These are phyloP conservation scores for Xylota segnis DNA, from an alignment of 2,888 invertebrate species.

Conservation along the genomic window DNA sequence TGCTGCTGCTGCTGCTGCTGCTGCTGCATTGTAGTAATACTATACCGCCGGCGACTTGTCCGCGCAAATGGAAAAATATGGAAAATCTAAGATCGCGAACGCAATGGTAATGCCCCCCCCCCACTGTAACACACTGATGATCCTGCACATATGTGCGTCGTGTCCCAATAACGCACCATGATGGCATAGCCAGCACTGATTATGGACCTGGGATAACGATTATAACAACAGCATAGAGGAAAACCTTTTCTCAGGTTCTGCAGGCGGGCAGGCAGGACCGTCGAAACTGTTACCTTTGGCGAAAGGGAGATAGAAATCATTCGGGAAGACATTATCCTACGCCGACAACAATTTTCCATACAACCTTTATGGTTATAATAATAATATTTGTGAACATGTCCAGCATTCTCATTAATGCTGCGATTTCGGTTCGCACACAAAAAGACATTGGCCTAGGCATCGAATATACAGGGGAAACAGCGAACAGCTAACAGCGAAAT, in stretches of 20 bases:
- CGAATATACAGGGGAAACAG: slow-evolving; percentile 31
- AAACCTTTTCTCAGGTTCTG: slow-evolving; percentile 32
- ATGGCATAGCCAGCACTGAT: slow-evolving; percentile 70
- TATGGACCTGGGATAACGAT: slow-evolving; percentile 71
- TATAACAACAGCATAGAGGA: slow-evolving; percentile 52
- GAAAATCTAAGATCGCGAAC: slow-evolving; percentile 76
- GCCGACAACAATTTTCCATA: slow-evolving; percentile 75
- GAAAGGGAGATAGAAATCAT: slow-evolving; percentile 71
- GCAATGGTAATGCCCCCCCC: slow-evolving; percentile 22
- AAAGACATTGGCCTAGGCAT: slow-evolving; percentile 62
- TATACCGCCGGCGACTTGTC: slow-evolving; percentile 55
- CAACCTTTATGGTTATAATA: slow-evolving; percentile 77
- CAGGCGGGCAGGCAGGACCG: slow-evolving; percentile 8
- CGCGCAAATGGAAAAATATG: slow-evolving; percentile 74
- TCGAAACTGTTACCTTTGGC: slow-evolving; percentile 69
- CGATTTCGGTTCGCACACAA: slow-evolving; percentile 72
- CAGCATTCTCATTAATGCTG: slow-evolving; percentile 77
- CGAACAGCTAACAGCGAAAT: slow-evolving; percentile 63
- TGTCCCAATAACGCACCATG: slow-evolving; percentile 76
- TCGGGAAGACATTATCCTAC: slow-evolving; percentile 69
- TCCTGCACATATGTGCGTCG: slow-evolving; percentile 61
- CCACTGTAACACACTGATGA: slow-evolving; percentile 22
- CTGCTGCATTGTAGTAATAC: slow-evolving; percentile 14
- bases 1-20: neutral
- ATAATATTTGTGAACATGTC: slow-evolving; percentile 76